Base-by-base conservation (phyloP, 2,113 vertebrate genomes). In the Laticauda laticaudata region DNA sequence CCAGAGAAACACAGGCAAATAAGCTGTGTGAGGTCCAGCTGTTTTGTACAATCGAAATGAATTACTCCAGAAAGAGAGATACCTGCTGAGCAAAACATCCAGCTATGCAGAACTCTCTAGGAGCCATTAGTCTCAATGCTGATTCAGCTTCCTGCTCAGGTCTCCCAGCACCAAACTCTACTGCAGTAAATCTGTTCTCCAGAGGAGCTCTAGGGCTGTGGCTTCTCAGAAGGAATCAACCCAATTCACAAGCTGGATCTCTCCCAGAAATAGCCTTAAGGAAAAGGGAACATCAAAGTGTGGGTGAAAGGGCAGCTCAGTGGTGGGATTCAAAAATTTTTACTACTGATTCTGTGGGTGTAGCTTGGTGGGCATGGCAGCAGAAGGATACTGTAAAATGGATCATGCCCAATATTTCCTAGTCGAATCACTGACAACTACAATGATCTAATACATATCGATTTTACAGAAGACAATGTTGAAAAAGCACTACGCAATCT, bases 21-120 rank as follows among this genome's bases (percentile, higher is more conserved):
- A 94, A 53, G 26, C 75, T n/a, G 91, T 29, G 88, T 87, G 92
- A 93, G 88, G 93, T 92, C 88, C 75, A 85, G 91, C 59, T 20
- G 51, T 91, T 94, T 90, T 94, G 93, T 87, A 86, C 93, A 92
- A 92, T 94, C 91, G 20, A 94, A 94, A 90, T 69, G 56, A 92
- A 90, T 92, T 92, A 92, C 88, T 92, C 88, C 26, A 51, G 91
- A 90, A 87, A 90, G 88, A 56, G 88, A 64, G 43, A 21, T 24
- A 12, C 88, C 48, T 5, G 88, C 93, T 92, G 93, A 87, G 93
- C 75, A 87, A 94, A 90, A 86, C n/a, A 61, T 57, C 59, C 26
- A n/a, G 21, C 93, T 61, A 54, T 23, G 87, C 81, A 61, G 26
- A 90, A 26, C 91, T 55, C 88, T 85, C 88, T 21, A 88, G 88